These are phyloP conservation scores for Xiphorhynchus erythropygius DNA, from an alignment of 2,797 vertebrate species.

Conservation along the genomic window DNA sequence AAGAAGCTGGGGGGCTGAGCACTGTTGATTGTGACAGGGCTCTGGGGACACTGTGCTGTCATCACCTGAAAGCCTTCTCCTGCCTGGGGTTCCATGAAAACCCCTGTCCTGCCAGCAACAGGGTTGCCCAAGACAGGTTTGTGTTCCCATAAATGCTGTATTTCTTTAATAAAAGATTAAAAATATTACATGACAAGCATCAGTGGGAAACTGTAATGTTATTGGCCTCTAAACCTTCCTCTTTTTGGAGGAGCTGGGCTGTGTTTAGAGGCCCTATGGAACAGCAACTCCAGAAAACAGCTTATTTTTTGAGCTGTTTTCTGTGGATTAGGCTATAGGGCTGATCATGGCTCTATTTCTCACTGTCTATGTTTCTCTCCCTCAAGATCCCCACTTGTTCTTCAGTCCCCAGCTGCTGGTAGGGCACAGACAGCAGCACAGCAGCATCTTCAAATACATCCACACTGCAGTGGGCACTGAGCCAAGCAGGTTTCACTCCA, in stretches of 20 bases:
- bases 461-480: accelerated
- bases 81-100: accelerated
- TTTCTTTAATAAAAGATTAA: background rate
- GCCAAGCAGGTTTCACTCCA: accelerated
- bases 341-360: background rate
- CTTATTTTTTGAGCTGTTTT: background rate
- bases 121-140: accelerated
- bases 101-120: accelerated
- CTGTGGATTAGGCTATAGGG: background rate
- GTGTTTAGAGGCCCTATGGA: background rate
- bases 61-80: background rate
- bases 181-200: background rate
- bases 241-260: background rate
- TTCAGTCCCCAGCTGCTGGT: too few species aligned
- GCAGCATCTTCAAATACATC: accelerated
- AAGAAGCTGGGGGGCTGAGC: background rate
- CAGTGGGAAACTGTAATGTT: background rate
- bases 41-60: background rate
- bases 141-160: background rate
- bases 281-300: background rate
- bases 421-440: background rate
- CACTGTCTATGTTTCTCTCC: background rate
- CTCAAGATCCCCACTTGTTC: background rate
- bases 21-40: accelerated
- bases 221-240: background rate